Evolutionary conservation across 2,888 invertebrate species (phyloP), one percentile per base, ranked within the genome.

Genomic region (Thymelicus sylvestris): DNA sequence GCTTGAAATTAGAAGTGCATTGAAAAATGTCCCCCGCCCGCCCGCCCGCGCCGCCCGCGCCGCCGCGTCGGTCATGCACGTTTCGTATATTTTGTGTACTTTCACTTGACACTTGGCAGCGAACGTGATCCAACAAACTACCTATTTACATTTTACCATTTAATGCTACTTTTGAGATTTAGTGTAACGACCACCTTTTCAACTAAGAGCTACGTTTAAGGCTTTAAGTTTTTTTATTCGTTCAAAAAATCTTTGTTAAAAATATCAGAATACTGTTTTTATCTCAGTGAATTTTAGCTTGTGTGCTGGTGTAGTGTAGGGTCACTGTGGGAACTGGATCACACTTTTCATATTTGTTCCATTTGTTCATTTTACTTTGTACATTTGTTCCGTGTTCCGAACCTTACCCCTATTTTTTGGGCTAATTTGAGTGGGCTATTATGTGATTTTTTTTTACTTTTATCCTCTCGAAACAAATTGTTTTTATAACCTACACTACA

Each of bases 91-190:
- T 81, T 82, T 79, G 81, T 79, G 77, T 77, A 81, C 86, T 86
- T 86, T 86, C 86, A 80, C 84, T 82, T 81, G 81, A 83, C 84
- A 76, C 75, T 75, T 74, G 74, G 71, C 77, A 74, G 74, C 75
- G 75, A 78, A 73, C 75, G 76, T 75, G 75, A 77, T 74, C 48
- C 67, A 62, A 66, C 66, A 66, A 66, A 62, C 66, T 66, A 66
- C 57, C 66, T 66, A 52, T 50, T 61, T 55, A 61, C 41, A 70
- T 61, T 70, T 44, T n/a, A 50, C 47, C 39, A 62, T 48, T 60
- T 61, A 15, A 60, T 38, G 60, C 31, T 55, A 31, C 61, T 39
- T n/a, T 38, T 39, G 2, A 55, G 55, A 55, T 66, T 66, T 55
- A 64, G 38, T 57, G 57, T 57, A 38, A 57, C 57, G 31, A 57